phyloP scores from a whole-genome alignment of 2,113 vertebrate species.

The Hippocampus zosterae region DNA sequence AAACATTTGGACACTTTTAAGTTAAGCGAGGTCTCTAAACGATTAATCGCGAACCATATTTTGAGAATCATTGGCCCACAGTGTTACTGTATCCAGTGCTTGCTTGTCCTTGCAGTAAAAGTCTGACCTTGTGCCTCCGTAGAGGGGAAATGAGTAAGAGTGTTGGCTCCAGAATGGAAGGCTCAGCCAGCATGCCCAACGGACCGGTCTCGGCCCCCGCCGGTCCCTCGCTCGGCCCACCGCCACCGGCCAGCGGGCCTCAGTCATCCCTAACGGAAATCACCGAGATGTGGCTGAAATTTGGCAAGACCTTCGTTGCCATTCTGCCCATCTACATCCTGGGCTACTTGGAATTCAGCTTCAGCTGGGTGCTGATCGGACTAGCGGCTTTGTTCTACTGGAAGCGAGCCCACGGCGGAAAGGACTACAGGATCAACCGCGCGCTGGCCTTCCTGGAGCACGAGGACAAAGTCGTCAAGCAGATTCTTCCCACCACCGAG shows the following conservation, averaged over 20 bases:
- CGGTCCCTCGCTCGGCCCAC: neutral
- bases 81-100: neutral
- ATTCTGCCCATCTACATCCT: conserved; percentile 16
- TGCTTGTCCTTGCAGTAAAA: neutral
- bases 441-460: conserved; percentile 1
- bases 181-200: neutral
- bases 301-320: conserved; percentile 1
- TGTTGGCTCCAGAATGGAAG: neutral
- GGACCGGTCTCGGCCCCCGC: neutral
- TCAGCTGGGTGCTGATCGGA: conserved; percentile 13
- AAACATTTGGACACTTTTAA: neutral
- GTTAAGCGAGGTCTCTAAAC: neutral
- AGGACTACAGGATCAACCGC: conserved; percentile 8
- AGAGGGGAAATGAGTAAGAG: conserved; percentile 12
- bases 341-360: conserved; percentile 16
- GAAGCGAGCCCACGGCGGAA: neutral
- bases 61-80: neutral
- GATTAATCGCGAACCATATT: neutral
- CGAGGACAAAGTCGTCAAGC: neutral
- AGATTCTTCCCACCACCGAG: neutral
- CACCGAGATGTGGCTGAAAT: conserved; percentile 4
- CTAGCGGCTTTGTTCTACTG: conserved; percentile 11
- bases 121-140: neutral
- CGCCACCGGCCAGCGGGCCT: neutral
- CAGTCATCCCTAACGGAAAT: neutral